Evolutionary conservation across 2,113 vertebrate species (phyloP).

Genomic region (Coptodon rendalli): DNA sequence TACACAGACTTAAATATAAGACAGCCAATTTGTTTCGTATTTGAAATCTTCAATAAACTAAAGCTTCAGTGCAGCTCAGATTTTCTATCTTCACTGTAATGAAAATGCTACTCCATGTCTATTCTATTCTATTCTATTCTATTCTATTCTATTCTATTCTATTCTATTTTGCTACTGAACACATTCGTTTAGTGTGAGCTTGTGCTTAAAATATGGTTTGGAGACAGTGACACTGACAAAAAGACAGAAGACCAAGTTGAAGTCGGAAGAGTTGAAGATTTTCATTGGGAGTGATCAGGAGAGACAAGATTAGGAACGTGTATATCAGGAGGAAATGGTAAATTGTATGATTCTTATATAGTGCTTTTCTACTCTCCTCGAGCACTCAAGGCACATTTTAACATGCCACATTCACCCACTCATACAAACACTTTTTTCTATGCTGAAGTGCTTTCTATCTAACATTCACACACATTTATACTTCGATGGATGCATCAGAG

Average conservation of each 20-base stretch:
- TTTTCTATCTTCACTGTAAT: slow-evolving; percentile 2
- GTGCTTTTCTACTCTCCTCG: fast-evolving
- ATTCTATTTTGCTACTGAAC: neutral
- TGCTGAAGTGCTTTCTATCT: neutral
- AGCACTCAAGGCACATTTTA: neutral
- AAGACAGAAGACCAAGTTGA: neutral
- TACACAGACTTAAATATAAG: slow-evolving; percentile 66
- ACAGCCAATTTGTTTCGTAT: slow-evolving; percentile 56
- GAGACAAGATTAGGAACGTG: neutral
- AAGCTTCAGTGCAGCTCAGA: neutral
- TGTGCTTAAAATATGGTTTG: neutral
- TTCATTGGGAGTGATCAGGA: neutral
- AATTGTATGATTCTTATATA: neutral
- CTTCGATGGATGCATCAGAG: neutral
- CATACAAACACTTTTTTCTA: neutral
- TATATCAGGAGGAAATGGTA: neutral
- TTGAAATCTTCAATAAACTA: slow-evolving; percentile 48
- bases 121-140: neutral
- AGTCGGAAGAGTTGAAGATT: fast-evolving
- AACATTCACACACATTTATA: neutral
- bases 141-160: neutral
- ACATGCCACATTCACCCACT: neutral
- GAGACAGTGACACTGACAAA: neutral
- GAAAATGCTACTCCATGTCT: neutral
- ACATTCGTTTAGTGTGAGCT: neutral